Evolutionary conservation across 2,797 vertebrate species (phyloP), one percentile per base, ranked within the genome.

Genomic region (Pogoniulus pusillus): DNA sequence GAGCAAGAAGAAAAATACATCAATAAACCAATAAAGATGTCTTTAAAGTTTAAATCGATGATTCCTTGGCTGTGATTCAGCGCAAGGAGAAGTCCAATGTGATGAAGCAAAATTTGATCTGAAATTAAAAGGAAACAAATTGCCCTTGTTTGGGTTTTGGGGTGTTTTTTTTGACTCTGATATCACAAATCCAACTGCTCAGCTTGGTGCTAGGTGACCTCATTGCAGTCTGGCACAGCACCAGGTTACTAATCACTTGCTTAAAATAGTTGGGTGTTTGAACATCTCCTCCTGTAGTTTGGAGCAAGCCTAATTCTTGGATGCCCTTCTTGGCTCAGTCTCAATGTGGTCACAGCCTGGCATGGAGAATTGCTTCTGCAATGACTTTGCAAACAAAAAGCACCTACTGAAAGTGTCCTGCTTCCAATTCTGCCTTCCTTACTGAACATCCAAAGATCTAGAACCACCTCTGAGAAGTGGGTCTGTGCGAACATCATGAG

Each of bases 161-260:
- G n/a, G n/a, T n/a, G 41, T 41, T 41, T 29, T 18, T 37, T 1
- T 4, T 22, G n/a, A n/a, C 49, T 32, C 12, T 13, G 29, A 37
- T 16, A 34, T 43, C 27, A 51, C 0, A 4, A 8, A 29, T 19
- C 4, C 2, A 72, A 16, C 62, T 4, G 16, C 6, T 64, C 43
- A 26, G 24, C 7, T 34, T 0, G 1, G 30, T 24, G 23, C 24
- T 16, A 9, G 54, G 17, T 37, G 53, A 34, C 47, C 45, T 47
- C 41, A 1, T 3, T 17, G 32, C 43, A 20, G 32, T 2, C 55
- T 82, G 64, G 73, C 51, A 43, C 20, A 26, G 47, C 53, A 41
- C 65, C 66, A 75, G 43, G 6, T 13, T 57, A 43, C 43, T 78
- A 22, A 84, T 19, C 58, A 35, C 32, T 15, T 22, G 6, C 39